These are phyloP conservation scores for Conus ventricosus DNA, from an alignment of 1,140 invertebrate species.

Conservation along the genomic window DNA sequence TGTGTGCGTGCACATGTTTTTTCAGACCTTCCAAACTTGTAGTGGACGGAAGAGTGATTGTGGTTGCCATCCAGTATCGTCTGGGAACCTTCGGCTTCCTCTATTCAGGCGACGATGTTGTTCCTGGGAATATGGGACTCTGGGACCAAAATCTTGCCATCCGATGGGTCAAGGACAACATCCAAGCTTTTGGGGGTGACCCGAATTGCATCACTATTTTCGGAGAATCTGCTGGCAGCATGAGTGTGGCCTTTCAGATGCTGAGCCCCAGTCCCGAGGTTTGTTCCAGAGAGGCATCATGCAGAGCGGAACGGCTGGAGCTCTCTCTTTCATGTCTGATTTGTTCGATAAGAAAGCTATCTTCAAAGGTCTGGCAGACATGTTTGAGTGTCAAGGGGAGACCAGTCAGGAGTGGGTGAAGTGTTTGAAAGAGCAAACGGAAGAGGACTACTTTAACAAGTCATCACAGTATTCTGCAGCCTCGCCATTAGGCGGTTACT, in stretches of 20 bases:
- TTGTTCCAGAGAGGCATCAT: constrained; percentile 40
- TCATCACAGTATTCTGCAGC: background rate
- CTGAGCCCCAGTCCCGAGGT: constrained; percentile 21
- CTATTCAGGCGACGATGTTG: background rate
- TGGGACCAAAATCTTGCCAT: constrained; percentile 37
- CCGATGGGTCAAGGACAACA: constrained; percentile 35
- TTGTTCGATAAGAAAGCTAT: background rate
- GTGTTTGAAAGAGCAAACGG: background rate
- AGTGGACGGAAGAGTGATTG: background rate
- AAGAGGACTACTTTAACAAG: background rate
- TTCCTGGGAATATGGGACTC: constrained; percentile 36
- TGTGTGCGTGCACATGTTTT: too few species aligned
- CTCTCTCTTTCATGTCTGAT: background rate
- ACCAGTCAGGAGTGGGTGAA: background rate
- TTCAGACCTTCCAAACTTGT: constrained; percentile 5
- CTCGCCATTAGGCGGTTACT: background rate
- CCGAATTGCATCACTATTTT: constrained; percentile 94
- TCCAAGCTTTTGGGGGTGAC: constrained; percentile 80
- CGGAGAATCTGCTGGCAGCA: constrained; percentile 95
- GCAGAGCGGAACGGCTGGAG: constrained; percentile 19
- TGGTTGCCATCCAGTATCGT: constrained; percentile 21
- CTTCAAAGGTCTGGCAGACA: background rate
- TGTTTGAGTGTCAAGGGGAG: background rate
- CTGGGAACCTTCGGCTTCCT: constrained; percentile 33
- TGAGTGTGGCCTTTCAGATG: constrained; percentile 80